Evolutionary conservation across 2,888 invertebrate genomes (phyloP).

Genomic region (Cantharis nigra): DNA sequence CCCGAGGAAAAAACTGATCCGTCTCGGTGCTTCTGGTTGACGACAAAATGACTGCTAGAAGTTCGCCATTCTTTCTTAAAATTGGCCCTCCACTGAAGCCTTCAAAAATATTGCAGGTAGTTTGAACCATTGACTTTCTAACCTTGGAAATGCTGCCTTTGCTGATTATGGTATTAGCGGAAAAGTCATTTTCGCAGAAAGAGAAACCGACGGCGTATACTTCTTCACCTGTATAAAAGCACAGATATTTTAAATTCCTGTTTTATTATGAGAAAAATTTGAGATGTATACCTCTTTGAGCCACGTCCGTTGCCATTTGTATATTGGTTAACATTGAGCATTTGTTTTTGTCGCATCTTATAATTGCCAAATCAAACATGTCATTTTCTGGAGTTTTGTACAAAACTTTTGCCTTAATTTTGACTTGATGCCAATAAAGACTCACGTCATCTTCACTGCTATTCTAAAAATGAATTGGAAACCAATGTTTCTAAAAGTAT

Average conservation of each 20-base stretch:
- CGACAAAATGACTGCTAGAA: conserved; percentile 63
- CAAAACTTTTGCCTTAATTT: conserved; percentile 54
- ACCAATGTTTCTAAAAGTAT: neutral
- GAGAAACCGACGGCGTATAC: conserved; percentile 64
- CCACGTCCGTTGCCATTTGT: conserved; percentile 4
- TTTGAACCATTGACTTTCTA: conserved; percentile 62
- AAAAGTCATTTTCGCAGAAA: conserved; percentile 57
- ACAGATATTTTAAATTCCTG: neutral
- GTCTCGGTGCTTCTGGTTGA: conserved; percentile 59
- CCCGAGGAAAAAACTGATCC: conserved; percentile 60
- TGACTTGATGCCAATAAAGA: conserved; percentile 15
- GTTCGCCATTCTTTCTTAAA: conserved; percentile 56
- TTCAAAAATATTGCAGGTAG: conserved; percentile 65
- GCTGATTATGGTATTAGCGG: conserved; percentile 59
- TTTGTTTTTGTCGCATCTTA: conserved; percentile 54
- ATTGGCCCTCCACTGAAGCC: conserved; percentile 68
- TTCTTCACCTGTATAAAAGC: conserved; percentile 57
- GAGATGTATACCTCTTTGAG: neutral
- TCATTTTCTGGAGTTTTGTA: conserved; percentile 57
- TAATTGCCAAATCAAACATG: conserved; percentile 58
- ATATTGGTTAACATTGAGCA: conserved; percentile 52
- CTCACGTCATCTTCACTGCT: neutral
- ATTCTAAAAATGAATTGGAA: neutral
- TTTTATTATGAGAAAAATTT: neutral
- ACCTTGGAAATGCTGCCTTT: conserved; percentile 61